Evolutionary conservation across 1,140 invertebrate genomes (phyloP).

Genomic region (Hesperophylax magnus): DNA sequence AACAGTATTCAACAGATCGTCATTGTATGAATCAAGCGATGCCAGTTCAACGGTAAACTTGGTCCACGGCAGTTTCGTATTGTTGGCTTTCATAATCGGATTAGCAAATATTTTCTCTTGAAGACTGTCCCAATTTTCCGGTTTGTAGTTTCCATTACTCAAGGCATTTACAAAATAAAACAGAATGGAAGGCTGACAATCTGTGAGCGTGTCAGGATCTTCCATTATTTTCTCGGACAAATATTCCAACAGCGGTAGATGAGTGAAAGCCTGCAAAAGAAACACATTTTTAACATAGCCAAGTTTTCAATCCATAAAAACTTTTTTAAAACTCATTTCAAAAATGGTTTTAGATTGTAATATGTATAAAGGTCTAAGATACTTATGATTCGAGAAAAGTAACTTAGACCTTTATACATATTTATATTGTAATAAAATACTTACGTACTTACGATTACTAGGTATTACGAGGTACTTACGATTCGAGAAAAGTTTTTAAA

Average conservation of each 20-base stretch:
- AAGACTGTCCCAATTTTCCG: constrained; percentile 70
- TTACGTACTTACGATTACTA: no score
- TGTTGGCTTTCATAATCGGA: constrained; percentile 60
- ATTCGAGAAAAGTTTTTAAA: no score
- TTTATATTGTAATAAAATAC: no score
- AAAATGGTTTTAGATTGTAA: no score
- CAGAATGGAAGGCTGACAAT: constrained; percentile 60
- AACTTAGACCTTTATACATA: no score
- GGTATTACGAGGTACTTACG: no score
- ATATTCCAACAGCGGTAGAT: constrained; percentile 72
- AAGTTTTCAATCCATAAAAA: not conserved
- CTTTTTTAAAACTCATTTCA: not conserved
- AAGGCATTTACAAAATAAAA: constrained; percentile 69
- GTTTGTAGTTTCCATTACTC: constrained; percentile 73
- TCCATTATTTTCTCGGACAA: constrained; percentile 63
- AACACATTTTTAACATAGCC: constrained; percentile 35
- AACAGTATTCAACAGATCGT: constrained; percentile 67
- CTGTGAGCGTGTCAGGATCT: constrained; percentile 56
- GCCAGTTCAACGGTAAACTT: constrained; percentile 70
- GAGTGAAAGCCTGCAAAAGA: constrained; percentile 68
- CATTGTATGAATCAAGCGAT: constrained; percentile 70
- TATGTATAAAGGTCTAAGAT: not conserved
- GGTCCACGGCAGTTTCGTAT: constrained; percentile 64
- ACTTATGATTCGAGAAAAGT: constrained; percentile 72
- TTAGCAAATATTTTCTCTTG: constrained; percentile 63